Conservation (phyloP, 1,140 invertebrate genomes). For the Monochamus saltuarius region DNA sequence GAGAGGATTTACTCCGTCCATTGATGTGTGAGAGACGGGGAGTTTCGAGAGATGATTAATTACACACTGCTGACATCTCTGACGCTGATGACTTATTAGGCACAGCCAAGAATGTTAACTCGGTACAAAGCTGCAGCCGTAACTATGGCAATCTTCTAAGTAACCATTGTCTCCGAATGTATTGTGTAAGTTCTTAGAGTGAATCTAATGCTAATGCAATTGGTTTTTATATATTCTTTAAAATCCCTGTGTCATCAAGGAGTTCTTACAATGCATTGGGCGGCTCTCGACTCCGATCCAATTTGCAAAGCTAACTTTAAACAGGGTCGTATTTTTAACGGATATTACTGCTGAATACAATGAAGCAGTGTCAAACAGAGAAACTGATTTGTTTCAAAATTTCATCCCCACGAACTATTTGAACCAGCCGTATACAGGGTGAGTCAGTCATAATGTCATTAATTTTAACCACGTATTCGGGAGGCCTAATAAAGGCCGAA, state of each 20-base stretch:
- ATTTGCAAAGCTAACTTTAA: too few relatives aligned
- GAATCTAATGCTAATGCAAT: slow-evolving; percentile 21
- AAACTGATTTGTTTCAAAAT: too few relatives aligned
- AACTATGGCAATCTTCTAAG: slow-evolving; percentile 8
- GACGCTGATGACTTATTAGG: slow-evolving; percentile 38
- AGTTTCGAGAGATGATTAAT: slow-evolving; percentile 37
- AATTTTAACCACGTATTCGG: too few relatives aligned
- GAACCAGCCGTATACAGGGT: too few relatives aligned
- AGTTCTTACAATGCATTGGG: not conserved
- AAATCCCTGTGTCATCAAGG: slow-evolving; percentile 1
- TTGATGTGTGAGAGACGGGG: slow-evolving; percentile 26
- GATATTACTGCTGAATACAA: too few relatives aligned
- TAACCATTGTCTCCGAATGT: slow-evolving; percentile 2
- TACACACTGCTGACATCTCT: slow-evolving; percentile 30
- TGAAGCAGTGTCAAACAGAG: too few relatives aligned
- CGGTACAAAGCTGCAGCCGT: not conserved
- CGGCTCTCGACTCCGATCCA: too few relatives aligned
- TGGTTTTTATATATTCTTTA: slow-evolving; percentile 11
- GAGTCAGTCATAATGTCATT: too few relatives aligned
- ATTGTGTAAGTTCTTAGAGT: not conserved
- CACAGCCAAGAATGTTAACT: not conserved
- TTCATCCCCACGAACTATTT: too few relatives aligned
- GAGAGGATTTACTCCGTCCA: slow-evolving; percentile 21
- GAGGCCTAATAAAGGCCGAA: too few relatives aligned
- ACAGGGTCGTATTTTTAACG: too few relatives aligned